A percentile compares a stretch with the other conserved stretches of the same genome.
phyloP scores from a whole-genome alignment of 2,797 vertebrate species.

The Anguilla megastoma region DNA sequence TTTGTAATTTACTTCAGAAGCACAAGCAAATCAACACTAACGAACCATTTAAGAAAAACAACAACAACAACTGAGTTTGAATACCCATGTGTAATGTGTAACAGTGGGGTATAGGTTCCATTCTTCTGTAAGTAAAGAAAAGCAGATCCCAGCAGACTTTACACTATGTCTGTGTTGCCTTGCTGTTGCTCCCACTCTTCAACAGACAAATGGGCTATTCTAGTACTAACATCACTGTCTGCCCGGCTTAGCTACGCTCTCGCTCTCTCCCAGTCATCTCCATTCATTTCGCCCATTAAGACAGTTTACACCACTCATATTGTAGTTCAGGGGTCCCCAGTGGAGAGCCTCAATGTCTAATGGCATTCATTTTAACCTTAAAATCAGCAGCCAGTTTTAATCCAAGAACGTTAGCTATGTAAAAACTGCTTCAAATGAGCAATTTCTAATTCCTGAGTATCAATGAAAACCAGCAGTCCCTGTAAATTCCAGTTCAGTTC shows the following conservation, averaged over 20 bases:
- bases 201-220: neutral
- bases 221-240: neutral
- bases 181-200: neutral
- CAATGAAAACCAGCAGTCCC: neutral
- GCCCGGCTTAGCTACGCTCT: neutral
- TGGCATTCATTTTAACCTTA: neutral
- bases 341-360: neutral
- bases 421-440: neutral
- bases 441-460: neutral
- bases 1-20: neutral
- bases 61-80: neutral
- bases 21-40: neutral
- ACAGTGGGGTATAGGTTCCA: neutral
- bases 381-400: neutral
- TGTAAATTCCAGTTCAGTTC: neutral
- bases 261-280: neutral
- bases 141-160: neutral
- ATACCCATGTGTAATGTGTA: neutral
- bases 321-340: neutral
- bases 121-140: neutral
- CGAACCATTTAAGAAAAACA: neutral
- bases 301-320: neutral
- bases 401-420: neutral
- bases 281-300: neutral
- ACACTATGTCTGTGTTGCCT: neutral